Evolutionary conservation across 2,888 invertebrate species (phyloP).

Genomic region (Caenorhabditis zanzibari): DNA sequence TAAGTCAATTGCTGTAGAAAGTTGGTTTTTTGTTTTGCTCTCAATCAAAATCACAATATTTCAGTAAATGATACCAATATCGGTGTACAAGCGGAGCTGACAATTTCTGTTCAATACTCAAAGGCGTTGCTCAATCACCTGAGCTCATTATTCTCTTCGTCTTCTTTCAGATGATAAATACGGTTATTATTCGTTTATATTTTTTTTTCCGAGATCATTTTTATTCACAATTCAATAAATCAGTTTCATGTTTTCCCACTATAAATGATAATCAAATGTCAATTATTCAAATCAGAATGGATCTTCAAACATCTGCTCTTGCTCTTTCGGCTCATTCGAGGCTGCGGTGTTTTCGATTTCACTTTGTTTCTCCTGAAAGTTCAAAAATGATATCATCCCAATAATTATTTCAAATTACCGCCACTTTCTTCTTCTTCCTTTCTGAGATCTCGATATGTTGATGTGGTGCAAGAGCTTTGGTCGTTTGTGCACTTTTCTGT

Average conservation of each 20-base stretch:
- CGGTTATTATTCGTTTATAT: conserved; percentile 9
- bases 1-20: conserved; percentile 52
- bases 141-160: background rate
- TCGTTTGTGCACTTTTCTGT: conserved; percentile 76
- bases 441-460: conserved; percentile 80
- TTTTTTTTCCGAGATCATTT: background rate
- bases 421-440: conserved; percentile 76
- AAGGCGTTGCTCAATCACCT: conserved; percentile 44
- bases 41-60: conserved; percentile 20
- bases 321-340: conserved; percentile 69
- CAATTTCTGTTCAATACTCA: conserved; percentile 73
- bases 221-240: conserved; percentile 19
- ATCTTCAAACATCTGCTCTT: conserved; percentile 82
- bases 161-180: conserved; percentile 11
- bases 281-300: conserved; percentile 74
- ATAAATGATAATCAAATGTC: background rate
- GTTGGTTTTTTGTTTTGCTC: background rate
- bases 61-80: conserved; percentile 75
- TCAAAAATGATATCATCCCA: background rate
- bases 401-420: conserved; percentile 58
- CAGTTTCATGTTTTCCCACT: conserved; percentile 13
- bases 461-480: conserved; percentile 82
- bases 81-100: conserved; percentile 73
- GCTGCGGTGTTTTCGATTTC: conserved; percentile 79
- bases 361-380: conserved; percentile 79